Conservation (phyloP, 2,797 vertebrate species). For the Mionectes olivaceus region DNA sequence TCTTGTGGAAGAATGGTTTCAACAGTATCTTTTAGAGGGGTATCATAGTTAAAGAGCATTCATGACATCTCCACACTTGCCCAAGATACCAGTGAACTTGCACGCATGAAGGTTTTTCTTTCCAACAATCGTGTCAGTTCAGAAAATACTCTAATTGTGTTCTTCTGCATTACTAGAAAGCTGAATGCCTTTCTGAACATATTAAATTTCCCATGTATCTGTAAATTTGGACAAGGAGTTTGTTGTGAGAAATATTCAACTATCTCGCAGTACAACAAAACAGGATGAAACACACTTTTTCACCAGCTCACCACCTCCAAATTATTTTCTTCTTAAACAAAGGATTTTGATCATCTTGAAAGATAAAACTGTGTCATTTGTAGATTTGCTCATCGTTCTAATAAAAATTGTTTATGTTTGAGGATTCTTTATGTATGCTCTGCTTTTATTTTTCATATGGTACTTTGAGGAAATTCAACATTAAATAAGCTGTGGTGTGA, state of each 20-base stretch:
- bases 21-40: background rate
- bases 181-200: background rate
- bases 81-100: background rate
- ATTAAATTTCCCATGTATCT: background rate
- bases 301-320: background rate
- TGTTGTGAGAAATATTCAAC: background rate
- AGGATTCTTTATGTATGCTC: background rate
- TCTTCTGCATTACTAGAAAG: background rate
- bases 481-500: background rate
- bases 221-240: background rate
- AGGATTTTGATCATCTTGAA: background rate
- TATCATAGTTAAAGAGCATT: background rate
- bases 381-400: background rate
- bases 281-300: background rate
- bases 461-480: background rate
- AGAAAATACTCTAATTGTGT: background rate
- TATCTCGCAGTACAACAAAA: background rate
- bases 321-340: background rate
- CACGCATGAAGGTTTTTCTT: background rate
- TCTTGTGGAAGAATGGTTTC: background rate
- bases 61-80: background rate
- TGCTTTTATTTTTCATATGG: background rate
- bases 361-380: background rate
- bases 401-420: background rate
- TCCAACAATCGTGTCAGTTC: background rate